phyloP scores from a whole-genome alignment of 2,113 vertebrate species.

The Lucifuga dentata region DNA sequence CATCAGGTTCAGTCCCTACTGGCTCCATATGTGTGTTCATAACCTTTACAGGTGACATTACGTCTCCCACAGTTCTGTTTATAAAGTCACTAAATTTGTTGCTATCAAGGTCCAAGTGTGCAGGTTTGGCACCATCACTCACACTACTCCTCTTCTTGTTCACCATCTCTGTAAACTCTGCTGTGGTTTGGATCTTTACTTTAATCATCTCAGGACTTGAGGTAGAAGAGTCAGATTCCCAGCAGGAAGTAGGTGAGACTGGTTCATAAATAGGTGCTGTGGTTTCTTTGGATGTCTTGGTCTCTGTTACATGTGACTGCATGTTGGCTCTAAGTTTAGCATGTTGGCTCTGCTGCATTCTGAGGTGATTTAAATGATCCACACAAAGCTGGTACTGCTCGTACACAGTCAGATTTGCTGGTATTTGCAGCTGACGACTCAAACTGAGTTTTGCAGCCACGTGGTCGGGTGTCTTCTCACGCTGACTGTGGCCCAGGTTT shows the following conservation, averaged over 20 bases:
- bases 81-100: background rate
- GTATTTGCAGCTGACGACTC: slow-evolving; percentile 5
- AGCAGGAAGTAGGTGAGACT: background rate
- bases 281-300: background rate
- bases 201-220: background rate
- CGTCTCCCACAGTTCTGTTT: background rate
- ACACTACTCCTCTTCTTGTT: no score
- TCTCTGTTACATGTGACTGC: background rate
- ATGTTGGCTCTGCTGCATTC: background rate
- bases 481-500: no score
- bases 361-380: slow-evolving; percentile 44
- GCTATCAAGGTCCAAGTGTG: background rate
- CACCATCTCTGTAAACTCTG: no score
- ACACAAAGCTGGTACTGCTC: slow-evolving; percentile 75
- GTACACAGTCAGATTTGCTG: slow-evolving; percentile 49
- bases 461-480: background rate
- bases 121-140: background rate
- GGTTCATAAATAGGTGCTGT: background rate
- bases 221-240: background rate
- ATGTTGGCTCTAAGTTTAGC: background rate
- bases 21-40: background rate
- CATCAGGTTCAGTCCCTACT: background rate
- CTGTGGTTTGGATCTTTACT: no score
- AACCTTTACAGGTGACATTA: background rate
- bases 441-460: background rate